Evolutionary conservation across 2,113 vertebrate species (phyloP).

Genomic region (Leptocoma aspasia): DNA sequence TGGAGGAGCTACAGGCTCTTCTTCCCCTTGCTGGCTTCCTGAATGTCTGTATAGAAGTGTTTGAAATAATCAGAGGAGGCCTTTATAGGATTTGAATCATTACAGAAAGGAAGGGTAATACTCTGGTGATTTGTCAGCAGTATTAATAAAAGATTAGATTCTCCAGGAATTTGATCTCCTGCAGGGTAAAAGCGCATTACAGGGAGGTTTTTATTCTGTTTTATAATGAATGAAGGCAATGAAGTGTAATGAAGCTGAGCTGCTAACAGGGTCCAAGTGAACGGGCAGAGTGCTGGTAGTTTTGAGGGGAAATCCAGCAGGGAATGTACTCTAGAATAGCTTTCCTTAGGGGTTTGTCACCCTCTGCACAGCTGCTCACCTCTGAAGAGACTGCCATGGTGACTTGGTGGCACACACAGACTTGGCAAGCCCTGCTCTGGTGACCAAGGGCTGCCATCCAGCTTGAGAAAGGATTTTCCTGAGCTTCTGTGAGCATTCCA

Average conservation of each 20-base stretch:
- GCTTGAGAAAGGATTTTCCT: background rate
- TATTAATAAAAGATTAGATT: conserved; percentile 73
- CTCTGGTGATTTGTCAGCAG: conserved; percentile 61
- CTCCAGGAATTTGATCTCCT: conserved; percentile 64
- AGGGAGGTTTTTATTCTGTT: conserved; percentile 45
- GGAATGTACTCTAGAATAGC: background rate
- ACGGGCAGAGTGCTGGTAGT: background rate
- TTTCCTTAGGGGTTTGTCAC: background rate
- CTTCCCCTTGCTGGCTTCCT: background rate
- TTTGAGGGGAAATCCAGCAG: background rate
- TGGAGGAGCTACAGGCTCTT: background rate
- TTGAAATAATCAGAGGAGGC: conserved; percentile 13
- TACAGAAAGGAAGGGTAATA: conserved; percentile 48
- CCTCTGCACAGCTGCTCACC: background rate
- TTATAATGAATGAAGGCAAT: conserved; percentile 57
- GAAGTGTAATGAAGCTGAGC: conserved; percentile 35
- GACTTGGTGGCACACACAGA: background rate
- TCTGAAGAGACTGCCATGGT: background rate
- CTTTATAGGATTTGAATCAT: conserved; percentile 43
- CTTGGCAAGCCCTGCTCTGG: background rate
- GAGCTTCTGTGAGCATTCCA: background rate
- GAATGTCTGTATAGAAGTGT: background rate
- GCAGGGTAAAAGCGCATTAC: conserved; percentile 34
- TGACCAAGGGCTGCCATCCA: background rate
- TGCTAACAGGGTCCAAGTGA: background rate